phyloP scores from a whole-genome alignment of 2,113 vertebrate species.

The Ammodramus savannarum region DNA sequence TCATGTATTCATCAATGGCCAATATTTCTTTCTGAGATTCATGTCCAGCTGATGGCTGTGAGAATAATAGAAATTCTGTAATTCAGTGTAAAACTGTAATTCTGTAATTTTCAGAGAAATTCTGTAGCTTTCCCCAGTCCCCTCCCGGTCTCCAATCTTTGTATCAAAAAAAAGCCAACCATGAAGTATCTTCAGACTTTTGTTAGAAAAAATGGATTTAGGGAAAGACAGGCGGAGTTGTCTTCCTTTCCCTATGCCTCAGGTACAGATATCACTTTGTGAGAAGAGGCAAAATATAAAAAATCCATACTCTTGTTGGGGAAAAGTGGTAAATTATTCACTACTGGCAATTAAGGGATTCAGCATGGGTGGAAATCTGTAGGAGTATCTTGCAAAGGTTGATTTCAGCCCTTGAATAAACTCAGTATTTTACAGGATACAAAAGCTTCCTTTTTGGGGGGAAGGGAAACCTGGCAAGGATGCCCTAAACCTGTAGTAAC shows the following conservation, averaged over 20 bases:
- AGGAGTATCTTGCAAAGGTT: not conserved
- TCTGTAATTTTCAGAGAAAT: too few species aligned
- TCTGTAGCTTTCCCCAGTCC: not conserved
- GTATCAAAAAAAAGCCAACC: not conserved
- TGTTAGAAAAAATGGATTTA: not conserved
- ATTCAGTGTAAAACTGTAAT: too few species aligned
- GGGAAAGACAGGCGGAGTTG: not conserved
- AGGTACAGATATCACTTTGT: not conserved
- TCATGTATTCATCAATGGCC: fast-evolving
- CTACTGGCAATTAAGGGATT: not conserved
- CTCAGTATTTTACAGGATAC: not conserved
- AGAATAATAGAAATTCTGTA: not conserved
- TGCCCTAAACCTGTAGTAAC: not conserved
- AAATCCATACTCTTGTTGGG: not conserved
- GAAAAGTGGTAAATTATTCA: not conserved
- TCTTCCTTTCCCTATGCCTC: not conserved
- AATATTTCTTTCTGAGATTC: not conserved
- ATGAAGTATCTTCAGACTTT: not conserved
- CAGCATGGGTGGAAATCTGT: not conserved
- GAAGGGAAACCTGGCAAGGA: not conserved
- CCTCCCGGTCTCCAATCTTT: not conserved
- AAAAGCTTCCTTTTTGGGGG: not conserved
- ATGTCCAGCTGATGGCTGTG: not conserved
- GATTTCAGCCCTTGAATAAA: not conserved
- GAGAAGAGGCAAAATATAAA: not conserved